phyloP scores from a whole-genome alignment of 2,113 vertebrate species.

The Festucalex cinctus region DNA sequence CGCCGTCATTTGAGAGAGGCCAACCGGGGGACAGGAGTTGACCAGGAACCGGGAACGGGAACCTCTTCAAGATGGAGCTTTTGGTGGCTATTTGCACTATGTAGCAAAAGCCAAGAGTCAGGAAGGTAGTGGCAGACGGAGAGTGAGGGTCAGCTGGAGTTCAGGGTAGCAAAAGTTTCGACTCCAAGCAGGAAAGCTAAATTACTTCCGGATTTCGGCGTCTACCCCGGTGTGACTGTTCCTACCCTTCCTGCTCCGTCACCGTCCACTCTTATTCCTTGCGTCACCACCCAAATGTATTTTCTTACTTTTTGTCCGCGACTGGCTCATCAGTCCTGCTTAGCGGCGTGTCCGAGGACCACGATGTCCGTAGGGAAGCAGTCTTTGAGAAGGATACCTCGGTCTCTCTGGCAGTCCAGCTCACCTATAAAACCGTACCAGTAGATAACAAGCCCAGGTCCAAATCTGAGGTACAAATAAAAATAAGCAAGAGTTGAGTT shows the following conservation, averaged over 20 bases:
- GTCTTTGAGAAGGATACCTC: conserved; percentile 94
- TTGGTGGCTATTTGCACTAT: conserved; percentile 34
- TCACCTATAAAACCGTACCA: conserved; percentile 97
- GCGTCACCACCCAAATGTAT: conserved; percentile 22
- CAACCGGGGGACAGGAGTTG: conserved; percentile 45
- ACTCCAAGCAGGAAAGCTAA: conserved; percentile 79
- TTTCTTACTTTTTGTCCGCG: conserved; percentile 32
- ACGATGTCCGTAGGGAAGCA: conserved; percentile 92
- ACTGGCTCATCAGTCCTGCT: conserved; percentile 40
- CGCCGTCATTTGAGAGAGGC: conserved; percentile 34
- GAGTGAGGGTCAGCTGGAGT: conserved; percentile 85
- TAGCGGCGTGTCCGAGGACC: conserved; percentile 76
- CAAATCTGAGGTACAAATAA: conserved; percentile 78
- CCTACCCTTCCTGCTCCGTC: conserved; percentile 32
- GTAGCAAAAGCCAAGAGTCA: conserved; percentile 31
- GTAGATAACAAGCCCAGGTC: conserved; percentile 96
- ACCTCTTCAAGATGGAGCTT: conserved; percentile 26
- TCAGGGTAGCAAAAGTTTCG: conserved; percentile 80
- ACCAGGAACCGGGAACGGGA: conserved; percentile 30
- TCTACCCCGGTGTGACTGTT: conserved; percentile 50
- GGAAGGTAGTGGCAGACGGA: conserved; percentile 40
- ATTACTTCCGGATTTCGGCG: conserved; percentile 84
- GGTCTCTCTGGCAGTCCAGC: conserved; percentile 90
- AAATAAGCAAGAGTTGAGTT: not conserved
- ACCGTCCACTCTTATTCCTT: conserved; percentile 38